Evolutionary conservation across 2,113 vertebrate genomes (phyloP).

Genomic region (Protomyctophum bolini): DNA sequence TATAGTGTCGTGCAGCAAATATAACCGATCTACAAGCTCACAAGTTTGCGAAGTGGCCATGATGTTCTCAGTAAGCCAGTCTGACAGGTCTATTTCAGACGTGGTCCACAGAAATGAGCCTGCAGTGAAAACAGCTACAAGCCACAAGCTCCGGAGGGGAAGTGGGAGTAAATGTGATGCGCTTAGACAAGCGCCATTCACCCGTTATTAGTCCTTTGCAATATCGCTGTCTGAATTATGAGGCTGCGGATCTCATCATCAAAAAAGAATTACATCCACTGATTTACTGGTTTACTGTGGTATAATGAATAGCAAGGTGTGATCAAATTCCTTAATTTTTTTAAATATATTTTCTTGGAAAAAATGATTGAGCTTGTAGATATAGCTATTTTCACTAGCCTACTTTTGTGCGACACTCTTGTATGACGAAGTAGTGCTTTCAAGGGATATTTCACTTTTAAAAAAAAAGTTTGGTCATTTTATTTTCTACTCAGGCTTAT

Average conservation of each 20-base stretch:
- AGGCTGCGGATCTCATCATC: conserved; percentile 34
- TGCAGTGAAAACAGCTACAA: conserved; percentile 13
- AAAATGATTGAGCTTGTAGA: too few species aligned
- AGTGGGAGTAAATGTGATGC: conserved; percentile 59
- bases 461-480: too few species aligned
- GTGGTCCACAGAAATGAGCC: conserved; percentile 35
- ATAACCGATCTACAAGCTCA: too few species aligned
- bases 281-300: conserved; percentile 18
- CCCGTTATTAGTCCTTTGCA: conserved; percentile 20
- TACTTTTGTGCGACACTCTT: too few species aligned
- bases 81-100: conserved; percentile 40
- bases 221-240: conserved; percentile 32
- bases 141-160: conserved; percentile 37
- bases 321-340: conserved; percentile 13
- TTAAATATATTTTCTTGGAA: too few species aligned
- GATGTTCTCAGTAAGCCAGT: conserved; percentile 35
- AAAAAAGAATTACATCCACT: conserved; percentile 24
- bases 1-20: too few species aligned
- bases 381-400: too few species aligned
- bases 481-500: too few species aligned
- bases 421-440: too few species aligned
- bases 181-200: conserved; percentile 52
- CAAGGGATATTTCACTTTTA: too few species aligned
- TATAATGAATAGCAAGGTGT: conserved; percentile 8
- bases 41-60: background rate